Conservation (phyloP, 2,113 vertebrate genomes). For the Cyanoliseus patagonus region DNA sequence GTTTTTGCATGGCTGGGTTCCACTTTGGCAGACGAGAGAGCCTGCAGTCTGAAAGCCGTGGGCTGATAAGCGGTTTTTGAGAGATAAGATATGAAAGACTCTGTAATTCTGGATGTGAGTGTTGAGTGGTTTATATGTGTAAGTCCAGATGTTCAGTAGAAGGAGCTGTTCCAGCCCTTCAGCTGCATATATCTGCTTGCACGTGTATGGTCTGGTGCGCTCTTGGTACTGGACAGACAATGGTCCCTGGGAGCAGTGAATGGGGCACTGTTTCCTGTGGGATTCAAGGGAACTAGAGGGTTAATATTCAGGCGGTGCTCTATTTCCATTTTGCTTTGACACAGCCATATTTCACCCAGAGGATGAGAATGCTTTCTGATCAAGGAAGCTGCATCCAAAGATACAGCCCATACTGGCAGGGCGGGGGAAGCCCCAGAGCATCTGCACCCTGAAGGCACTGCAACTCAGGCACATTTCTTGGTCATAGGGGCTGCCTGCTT, state of each 20-base stretch:
- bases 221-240: neutral
- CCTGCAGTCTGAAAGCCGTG: conserved; percentile 64
- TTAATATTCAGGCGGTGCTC: neutral
- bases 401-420: neutral
- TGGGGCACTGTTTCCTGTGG: neutral
- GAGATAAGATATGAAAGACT: conserved; percentile 69
- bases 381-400: neutral
- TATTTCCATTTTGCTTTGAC: neutral
- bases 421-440: neutral
- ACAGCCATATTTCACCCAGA: neutral
- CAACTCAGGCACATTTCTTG: neutral
- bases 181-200: conserved; percentile 23
- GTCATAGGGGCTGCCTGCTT: neutral
- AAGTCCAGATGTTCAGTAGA: conserved; percentile 58
- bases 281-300: accelerated
- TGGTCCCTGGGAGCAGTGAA: neutral
- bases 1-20: conserved; percentile 53
- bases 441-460: neutral
- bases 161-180: conserved; percentile 52
- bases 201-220: neutral
- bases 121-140: conserved; percentile 60
- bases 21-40: conserved; percentile 61
- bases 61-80: conserved; percentile 61
- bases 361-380: neutral
- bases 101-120: conserved; percentile 60